Base-by-base conservation (phyloP, 2,888 invertebrate species). In the Sphaeridia pumilis region DNA sequence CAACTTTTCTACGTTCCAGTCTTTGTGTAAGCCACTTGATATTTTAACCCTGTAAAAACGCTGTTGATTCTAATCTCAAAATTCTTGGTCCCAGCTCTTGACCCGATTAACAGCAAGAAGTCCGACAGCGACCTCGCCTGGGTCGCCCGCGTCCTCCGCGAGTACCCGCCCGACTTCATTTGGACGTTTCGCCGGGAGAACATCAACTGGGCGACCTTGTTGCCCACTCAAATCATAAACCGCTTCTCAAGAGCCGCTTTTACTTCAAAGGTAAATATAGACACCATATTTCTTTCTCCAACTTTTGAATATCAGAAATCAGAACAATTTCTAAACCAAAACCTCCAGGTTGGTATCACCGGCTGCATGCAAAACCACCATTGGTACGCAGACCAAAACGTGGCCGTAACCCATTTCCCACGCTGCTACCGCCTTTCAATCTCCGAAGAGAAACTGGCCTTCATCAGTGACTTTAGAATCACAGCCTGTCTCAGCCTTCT, bases 161-260 rank as follows among this genome's bases (percentile, higher is more conserved):
- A 83, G 66, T 80, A 83, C 65, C 79, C 83, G 0, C 84, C 88
- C 1, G 87, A 90, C 67, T 87, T 93, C 65, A 77, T 92, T 31
- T 93, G 92, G 90, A 88, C 88, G 44, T 82, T 87, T 50, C 82
- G 86, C 61, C 79, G 78, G 75, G 48, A 52, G 24, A 27, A 25
- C n/a, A 34, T 52, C 22, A 41, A 47, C 38, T 52, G 52, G 52
- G 25, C 20, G 14, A 26, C 14, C 2, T 27, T 72, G 73, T 76
- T 75, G 64, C 78, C 78, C 54, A 76, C 79, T 38, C 84, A 84
- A 69, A 74, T 83, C 51, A 80, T 84, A 66, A 82, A 82, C 70
- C 82, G 92, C 66, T 92, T 86, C 70, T 83, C 82, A 63, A 79
- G 86, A 66, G 87, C 89, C 1, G 78, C 84, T 48, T 93, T 93